Evolutionary conservation across 2,797 vertebrate species (phyloP).

Genomic region (Glyptemys insculpta): DNA sequence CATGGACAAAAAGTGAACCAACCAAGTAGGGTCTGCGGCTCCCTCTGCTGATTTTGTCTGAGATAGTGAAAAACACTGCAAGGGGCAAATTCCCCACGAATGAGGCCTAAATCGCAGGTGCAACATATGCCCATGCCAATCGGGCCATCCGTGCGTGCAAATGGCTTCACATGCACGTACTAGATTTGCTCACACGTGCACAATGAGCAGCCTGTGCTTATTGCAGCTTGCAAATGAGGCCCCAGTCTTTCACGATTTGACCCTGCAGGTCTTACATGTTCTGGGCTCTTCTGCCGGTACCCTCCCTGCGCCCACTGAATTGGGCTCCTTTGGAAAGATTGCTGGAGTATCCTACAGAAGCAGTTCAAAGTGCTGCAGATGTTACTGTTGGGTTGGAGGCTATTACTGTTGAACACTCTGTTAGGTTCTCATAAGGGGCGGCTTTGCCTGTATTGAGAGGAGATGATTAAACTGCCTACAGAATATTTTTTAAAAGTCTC

Average conservation of each 20-base stretch:
- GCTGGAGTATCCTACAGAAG: neutral
- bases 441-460: neutral
- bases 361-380: neutral
- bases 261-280: neutral
- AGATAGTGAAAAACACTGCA: neutral
- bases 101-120: neutral
- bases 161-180: neutral
- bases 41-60: slow-evolving; percentile 34
- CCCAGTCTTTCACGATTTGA: neutral
- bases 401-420: neutral
- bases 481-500: neutral
- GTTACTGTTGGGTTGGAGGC: neutral
- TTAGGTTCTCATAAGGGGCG: neutral
- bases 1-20: neutral
- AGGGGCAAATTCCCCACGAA: neutral
- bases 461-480: slow-evolving; percentile 12
- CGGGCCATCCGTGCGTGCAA: neutral
- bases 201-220: neutral
- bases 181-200: neutral
- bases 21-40: slow-evolving; percentile 39
- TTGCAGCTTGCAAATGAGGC: too few relatives aligned
- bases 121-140: neutral
- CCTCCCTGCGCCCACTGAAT: fast-evolving
- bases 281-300: neutral
- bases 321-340: neutral